A percentile compares a stretch with the other conserved stretches of the same genome.
phyloP scores from a whole-genome alignment of 1,140 invertebrate genomes.

The Nilaparvata lugens region DNA sequence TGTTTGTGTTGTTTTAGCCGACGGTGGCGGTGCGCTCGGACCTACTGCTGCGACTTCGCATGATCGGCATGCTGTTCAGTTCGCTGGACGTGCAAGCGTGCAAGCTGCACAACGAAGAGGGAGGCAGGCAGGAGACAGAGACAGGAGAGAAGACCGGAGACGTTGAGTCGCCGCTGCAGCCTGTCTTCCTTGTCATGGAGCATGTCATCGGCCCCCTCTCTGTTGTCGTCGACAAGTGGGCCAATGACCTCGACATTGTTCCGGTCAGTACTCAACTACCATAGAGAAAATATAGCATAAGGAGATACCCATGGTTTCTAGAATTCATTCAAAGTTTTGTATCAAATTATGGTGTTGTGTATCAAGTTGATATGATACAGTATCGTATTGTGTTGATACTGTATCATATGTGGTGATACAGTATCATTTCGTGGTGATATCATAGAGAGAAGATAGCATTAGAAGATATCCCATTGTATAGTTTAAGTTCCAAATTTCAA shows the following conservation, averaged over 20 bases:
- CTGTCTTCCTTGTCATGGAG: constrained; percentile 44
- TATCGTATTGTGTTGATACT: no score
- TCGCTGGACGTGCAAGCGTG: constrained; percentile 43
- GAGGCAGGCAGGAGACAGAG: background rate
- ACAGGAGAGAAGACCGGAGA: background rate
- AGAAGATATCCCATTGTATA: no score
- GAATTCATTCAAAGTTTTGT: no score
- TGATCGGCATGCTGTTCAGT: constrained; percentile 58
- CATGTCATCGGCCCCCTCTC: constrained; percentile 49
- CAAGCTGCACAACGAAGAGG: background rate
- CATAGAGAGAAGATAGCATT: no score
- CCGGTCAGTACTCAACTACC: constrained; percentile 29
- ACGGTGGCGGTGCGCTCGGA: constrained; percentile 37
- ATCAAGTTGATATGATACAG: no score
- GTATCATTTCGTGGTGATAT: no score
- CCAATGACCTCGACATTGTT: constrained; percentile 44
- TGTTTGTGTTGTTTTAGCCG: constrained; percentile 34
- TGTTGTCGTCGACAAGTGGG: constrained; percentile 44
- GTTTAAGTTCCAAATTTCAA: no score
- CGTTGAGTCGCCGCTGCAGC: constrained; percentile 30
- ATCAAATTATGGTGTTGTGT: no score
- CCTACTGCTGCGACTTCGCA: constrained; percentile 49
- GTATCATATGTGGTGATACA: no score
- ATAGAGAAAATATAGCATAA: no score
- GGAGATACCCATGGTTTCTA: no score